Evolutionary conservation across 2,113 vertebrate genomes (phyloP), one percentile per base, ranked within the genome.

Genomic region (Myocastor coypus): DNA sequence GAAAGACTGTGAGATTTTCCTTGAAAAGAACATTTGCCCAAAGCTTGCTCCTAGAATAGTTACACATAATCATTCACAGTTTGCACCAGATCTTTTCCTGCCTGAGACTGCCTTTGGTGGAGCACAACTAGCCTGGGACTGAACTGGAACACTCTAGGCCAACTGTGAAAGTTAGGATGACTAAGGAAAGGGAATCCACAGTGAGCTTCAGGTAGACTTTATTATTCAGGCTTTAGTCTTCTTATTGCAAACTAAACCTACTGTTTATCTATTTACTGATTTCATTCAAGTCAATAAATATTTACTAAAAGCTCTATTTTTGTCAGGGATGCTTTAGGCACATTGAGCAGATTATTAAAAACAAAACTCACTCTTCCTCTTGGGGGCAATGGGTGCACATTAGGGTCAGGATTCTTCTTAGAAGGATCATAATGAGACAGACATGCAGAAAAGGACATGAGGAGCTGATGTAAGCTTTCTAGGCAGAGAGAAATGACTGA

Each of bases 301-400:
- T 40, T 87, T 83, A 50, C 20, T 66, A n/a, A 93, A 57, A 57
- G 19, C 28, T 71, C 19, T 61, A 73, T 19, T 91, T 91, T 80
- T 89, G 34, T 40, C 30, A 86, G 46, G 89, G 83, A 42, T 69
- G 32, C 92, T 92, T 55, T 73, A 93, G 95, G 46, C 81, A 32
- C 42, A 82, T 95, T 87, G 81, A 91, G 59, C 52, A 83, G 32
- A 63, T 64, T 37, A 75, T 13, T 9, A 5, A 59, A 87, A 92
- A 87, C 12, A 73, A 57, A 87, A n/a, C 50, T 42, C 69, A 55
- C 11, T 26, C 16, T 87, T 63, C 12, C 30, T n/a, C 1, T 8
- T 11, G 46, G 61, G 40, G 26, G 22, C 37, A 6, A 24, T 30
- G 75, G 12, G 13, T 52, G 13, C 3, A 40, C 16, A 34, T 13